Evolutionary conservation across 2,888 invertebrate genomes (phyloP).

Genomic region (Argyresthia albistria): DNA sequence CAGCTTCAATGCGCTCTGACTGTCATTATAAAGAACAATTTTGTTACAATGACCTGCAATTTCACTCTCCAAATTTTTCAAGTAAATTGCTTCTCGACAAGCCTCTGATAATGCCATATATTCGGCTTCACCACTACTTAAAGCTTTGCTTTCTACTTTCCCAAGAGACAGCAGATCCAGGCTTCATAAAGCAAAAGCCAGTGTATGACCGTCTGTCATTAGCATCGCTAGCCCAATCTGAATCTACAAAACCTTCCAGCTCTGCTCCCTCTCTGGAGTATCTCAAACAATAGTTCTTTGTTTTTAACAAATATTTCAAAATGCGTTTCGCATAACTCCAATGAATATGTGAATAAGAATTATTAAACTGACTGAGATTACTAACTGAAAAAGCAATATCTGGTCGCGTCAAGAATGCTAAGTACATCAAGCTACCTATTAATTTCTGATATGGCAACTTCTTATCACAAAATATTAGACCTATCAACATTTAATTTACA

Average conservation of each 20-base stretch:
- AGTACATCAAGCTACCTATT: too few species aligned
- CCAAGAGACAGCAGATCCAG: slow-evolving; percentile 4
- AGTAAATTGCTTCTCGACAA: slow-evolving; percentile 9
- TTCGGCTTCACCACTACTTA: slow-evolving; percentile 6
- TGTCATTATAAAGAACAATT: slow-evolving; percentile 8
- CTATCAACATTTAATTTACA: too few species aligned
- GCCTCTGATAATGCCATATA: slow-evolving; percentile 10
- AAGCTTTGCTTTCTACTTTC: slow-evolving; percentile 4
- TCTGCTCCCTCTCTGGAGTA: slow-evolving; percentile 6
- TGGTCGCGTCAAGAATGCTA: too few species aligned
- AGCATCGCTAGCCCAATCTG: slow-evolving; percentile 7
- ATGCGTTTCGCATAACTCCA: slow-evolving; percentile 13
- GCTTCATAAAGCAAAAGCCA: slow-evolving; percentile 5
- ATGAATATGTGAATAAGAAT: slow-evolving; percentile 12
- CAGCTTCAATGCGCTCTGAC: slow-evolving; percentile 10
- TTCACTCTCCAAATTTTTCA: slow-evolving; percentile 6
- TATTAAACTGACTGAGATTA: slow-evolving; percentile 17
- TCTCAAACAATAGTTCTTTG: slow-evolving; percentile 12
- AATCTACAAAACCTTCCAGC: slow-evolving; percentile 5
- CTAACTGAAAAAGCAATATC: too few species aligned
- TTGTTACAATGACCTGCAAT: slow-evolving; percentile 6
- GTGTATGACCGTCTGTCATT: slow-evolving; percentile 4
- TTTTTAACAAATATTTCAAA: slow-evolving; percentile 12
- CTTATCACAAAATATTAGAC: too few species aligned
- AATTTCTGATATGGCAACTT: too few species aligned